Conservation (phyloP, 2,797 vertebrate species). For the Crenichthys baileyi region DNA sequence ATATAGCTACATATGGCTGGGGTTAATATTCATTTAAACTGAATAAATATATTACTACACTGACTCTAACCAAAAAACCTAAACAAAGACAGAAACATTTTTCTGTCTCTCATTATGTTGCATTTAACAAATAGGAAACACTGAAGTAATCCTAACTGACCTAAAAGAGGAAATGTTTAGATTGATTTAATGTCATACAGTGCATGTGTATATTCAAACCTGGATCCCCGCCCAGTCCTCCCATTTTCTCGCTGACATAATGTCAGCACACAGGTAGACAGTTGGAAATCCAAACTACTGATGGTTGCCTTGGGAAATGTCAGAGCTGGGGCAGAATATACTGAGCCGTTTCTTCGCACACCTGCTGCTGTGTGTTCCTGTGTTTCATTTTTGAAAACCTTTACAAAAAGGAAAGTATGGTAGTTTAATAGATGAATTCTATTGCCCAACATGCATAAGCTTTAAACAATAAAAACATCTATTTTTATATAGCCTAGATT, state of each 20-base stretch:
- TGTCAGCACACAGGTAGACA: conserved; percentile 34
- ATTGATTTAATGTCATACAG: background rate
- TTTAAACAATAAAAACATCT: background rate
- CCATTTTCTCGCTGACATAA: conserved; percentile 23
- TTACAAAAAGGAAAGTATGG: conserved; percentile 43
- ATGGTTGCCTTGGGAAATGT: conserved; percentile 73
- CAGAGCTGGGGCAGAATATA: conserved; percentile 51
- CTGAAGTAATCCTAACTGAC: background rate
- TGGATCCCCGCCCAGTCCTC: conserved; percentile 2
- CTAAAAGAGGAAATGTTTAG: background rate
- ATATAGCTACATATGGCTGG: background rate
- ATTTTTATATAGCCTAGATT: conserved; percentile 8
- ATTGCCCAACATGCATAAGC: conserved; percentile 15
- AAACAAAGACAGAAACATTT: background rate
- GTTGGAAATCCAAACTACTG: conserved; percentile 72
- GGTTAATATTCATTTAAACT: background rate
- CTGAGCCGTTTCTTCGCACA: conserved; percentile 68
- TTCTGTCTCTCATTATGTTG: no score
- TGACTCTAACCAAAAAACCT: background rate
- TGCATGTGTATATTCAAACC: conserved; percentile 4
- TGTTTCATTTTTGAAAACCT: conserved; percentile 52
- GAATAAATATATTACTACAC: background rate
- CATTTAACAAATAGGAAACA: background rate
- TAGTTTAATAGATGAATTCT: conserved; percentile 33
- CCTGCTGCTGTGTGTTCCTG: conserved; percentile 69